phyloP scores from a whole-genome alignment of 2,888 invertebrate genomes.

The Caenorhabditis doughertyi region DNA sequence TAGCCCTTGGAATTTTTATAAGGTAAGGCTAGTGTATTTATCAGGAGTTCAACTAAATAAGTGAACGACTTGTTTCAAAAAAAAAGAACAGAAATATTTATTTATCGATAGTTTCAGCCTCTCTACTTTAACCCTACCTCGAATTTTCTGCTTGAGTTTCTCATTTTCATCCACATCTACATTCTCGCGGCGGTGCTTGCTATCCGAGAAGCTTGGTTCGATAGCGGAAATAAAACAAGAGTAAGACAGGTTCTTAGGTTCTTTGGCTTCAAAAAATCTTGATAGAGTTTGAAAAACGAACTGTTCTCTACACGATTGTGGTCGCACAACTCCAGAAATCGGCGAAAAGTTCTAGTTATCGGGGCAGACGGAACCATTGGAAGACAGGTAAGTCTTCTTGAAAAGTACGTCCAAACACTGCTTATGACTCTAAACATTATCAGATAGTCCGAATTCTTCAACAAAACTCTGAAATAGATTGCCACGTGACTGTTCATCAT shows the following conservation, averaged over 20 bases:
- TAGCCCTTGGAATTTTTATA: conserved; percentile 27
- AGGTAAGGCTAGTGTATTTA: conserved; percentile 43
- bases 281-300: conserved; percentile 2
- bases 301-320: conserved; percentile 15
- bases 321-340: neutral
- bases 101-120: conserved; percentile 27
- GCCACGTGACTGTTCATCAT: conserved; percentile 46
- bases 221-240: conserved; percentile 11
- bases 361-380: conserved; percentile 26
- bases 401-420: too few relatives aligned
- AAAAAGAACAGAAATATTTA: too few relatives aligned
- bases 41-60: too few relatives aligned
- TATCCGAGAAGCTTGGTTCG: conserved; percentile 59
- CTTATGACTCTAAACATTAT: neutral
- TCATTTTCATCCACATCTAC: conserved; percentile 61
- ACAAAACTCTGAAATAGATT: conserved; percentile 15
- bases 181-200: conserved; percentile 58
- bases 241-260: conserved; percentile 7
- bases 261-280: neutral
- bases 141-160: conserved; percentile 34
- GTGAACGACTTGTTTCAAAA: too few relatives aligned
- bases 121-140: neutral
- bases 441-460: conserved; percentile 34
- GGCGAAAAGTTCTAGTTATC: conserved; percentile 7
- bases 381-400: neutral